Evolutionary conservation across 2,113 vertebrate genomes (phyloP).

Genomic region (Xenopus borealis): DNA sequence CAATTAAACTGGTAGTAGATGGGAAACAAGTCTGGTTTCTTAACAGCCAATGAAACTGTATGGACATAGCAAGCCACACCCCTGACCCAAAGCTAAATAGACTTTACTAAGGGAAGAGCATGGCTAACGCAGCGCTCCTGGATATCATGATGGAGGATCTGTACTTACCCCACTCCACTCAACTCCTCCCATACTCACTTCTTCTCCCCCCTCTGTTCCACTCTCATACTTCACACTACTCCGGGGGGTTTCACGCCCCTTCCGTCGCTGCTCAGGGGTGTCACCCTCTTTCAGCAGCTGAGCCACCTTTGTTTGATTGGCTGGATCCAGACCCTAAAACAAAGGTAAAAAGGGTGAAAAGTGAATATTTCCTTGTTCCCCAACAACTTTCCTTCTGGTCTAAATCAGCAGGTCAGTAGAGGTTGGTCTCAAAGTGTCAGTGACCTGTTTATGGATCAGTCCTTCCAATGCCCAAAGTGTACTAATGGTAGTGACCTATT

Average conservation of each 20-base stretch:
- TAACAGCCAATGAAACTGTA: no score
- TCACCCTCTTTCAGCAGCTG: constrained; percentile 92
- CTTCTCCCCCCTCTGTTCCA: constrained; percentile 86
- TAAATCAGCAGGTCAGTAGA: no score
- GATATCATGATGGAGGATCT: constrained; percentile 74
- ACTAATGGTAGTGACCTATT: no score
- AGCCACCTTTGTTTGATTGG: constrained; percentile 91
- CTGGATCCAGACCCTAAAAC: constrained; percentile 84
- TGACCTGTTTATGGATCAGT: neutral
- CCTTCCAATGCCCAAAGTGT: neutral
- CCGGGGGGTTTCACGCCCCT: constrained; percentile 76
- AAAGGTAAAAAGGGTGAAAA: no score
- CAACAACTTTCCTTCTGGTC: no score
- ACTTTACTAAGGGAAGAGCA: no score
- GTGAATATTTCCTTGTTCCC: no score
- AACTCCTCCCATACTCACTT: constrained; percentile 92
- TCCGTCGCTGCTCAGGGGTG: constrained; percentile 70
- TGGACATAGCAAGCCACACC: no score
- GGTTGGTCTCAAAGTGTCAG: neutral
- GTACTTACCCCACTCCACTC: constrained; percentile 99
- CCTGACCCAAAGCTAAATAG: no score
- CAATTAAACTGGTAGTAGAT: no score
- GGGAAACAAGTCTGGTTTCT: no score
- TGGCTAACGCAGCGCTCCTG: constrained; percentile 23
- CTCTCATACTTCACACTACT: constrained; percentile 89